Percentiles rank a stretch among this genome's conserved stretches.
Evolutionary conservation across 2,113 vertebrate species (phyloP).

Genomic region (Lepus americanus): DNA sequence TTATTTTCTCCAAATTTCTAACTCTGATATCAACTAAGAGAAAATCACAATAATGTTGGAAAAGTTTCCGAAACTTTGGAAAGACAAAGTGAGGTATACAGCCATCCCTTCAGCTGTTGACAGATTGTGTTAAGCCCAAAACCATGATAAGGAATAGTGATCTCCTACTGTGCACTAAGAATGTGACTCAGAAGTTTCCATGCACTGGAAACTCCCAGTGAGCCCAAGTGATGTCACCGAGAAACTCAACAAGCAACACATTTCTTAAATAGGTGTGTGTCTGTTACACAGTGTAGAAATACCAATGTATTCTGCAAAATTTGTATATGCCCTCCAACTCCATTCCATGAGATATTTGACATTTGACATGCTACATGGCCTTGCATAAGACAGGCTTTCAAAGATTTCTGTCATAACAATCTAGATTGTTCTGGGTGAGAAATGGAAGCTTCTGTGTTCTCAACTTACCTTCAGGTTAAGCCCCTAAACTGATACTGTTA

Average conservation of each 20-base stretch:
- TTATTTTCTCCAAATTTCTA: constrained; percentile 41
- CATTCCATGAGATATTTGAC: background rate
- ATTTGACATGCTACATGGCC: background rate
- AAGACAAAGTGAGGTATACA: constrained; percentile 16
- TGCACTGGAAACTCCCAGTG: background rate
- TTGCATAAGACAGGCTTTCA: background rate
- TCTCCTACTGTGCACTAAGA: constrained; percentile 5
- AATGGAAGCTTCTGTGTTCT: constrained; percentile 26
- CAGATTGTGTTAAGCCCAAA: constrained; percentile 49
- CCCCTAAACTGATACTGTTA: background rate
- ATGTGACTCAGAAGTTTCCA: background rate
- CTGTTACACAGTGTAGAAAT: background rate
- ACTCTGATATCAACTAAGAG: constrained; percentile 15
- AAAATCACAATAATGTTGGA: constrained; percentile 19
- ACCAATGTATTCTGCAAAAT: background rate
- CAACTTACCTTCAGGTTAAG: background rate
- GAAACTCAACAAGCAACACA: constrained; percentile 27
- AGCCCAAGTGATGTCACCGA: constrained; percentile 14
- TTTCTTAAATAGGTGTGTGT: constrained; percentile 43
- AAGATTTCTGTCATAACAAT: constrained; percentile 4
- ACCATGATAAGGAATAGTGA: constrained; percentile 50
- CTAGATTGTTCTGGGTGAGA: background rate
- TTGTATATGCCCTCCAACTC: background rate
- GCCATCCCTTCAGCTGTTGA: constrained; percentile 48
- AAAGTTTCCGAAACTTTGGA: constrained; percentile 11